phyloP scores from a whole-genome alignment of 2,888 invertebrate species.

The Seira ritae region DNA sequence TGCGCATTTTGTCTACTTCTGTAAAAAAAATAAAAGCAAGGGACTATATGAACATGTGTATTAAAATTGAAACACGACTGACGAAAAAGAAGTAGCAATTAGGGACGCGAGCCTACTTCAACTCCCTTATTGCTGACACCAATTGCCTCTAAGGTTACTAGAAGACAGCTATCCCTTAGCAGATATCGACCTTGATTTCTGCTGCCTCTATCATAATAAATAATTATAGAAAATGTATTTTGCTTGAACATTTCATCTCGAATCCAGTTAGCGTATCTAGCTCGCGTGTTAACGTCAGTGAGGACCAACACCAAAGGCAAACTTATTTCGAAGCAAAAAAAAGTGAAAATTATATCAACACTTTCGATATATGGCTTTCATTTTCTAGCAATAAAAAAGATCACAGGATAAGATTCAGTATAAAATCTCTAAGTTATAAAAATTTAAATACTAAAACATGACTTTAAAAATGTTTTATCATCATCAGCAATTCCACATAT shows the following conservation, averaged over 20 bases:
- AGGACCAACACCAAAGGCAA: too few relatives aligned
- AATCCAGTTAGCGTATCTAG: background rate
- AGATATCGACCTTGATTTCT: constrained; percentile 37
- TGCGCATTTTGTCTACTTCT: constrained; percentile 12
- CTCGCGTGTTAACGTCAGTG: background rate
- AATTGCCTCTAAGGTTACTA: constrained; percentile 12
- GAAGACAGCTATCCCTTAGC: background rate
- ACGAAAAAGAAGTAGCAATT: constrained; percentile 28
- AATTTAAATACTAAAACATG: background rate
- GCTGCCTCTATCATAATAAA: background rate
- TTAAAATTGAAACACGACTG: background rate
- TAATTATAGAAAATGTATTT: background rate
- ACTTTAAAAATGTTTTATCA: constrained; percentile 19
- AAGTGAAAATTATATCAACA: constrained; percentile 6
- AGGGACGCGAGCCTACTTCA: constrained; percentile 40
- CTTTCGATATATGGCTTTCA: constrained; percentile 8
- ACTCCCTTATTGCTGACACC: constrained; percentile 30
- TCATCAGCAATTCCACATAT: constrained; percentile 53
- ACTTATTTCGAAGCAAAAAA: background rate
- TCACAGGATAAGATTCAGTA: constrained; percentile 41
- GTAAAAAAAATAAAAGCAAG: constrained; percentile 23
- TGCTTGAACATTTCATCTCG: background rate
- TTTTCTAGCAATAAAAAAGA: constrained; percentile 32
- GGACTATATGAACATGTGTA: constrained; percentile 8
- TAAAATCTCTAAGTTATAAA: background rate